A percentile compares a stretch with the other conserved stretches of the same genome.
These are phyloP conservation scores for Meriones psammophilus DNA, from an alignment of 2,797 vertebrate species.

Conservation along the genomic window DNA sequence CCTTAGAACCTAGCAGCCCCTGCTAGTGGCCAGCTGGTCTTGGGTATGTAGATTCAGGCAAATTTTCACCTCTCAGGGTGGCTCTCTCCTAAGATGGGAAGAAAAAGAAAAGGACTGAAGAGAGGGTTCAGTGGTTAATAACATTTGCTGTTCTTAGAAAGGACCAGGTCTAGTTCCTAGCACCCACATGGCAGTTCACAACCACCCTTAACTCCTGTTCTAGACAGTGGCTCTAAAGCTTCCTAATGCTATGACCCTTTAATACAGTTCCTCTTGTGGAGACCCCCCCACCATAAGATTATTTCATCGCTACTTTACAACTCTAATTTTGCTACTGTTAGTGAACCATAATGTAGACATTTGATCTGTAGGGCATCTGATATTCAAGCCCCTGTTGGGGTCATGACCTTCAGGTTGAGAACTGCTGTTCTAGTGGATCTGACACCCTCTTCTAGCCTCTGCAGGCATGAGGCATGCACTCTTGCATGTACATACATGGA, in stretches of 20 bases:
- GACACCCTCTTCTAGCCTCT: not conserved
- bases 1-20: not conserved
- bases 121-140: not conserved
- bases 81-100: not conserved
- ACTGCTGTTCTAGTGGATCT: not conserved
- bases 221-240: not conserved
- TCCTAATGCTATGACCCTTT: not conserved
- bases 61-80: not conserved
- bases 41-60: not conserved
- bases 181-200: not conserved
- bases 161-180: not conserved
- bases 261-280: not conserved
- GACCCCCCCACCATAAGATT: not conserved
- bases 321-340: not conserved
- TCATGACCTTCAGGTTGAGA: not conserved
- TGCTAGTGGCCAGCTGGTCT: not conserved
- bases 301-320: not conserved
- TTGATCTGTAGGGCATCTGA: too few species aligned
- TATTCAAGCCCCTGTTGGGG: too few species aligned
- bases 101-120: not conserved
- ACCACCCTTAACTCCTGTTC: not conserved
- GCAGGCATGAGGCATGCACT: not conserved
- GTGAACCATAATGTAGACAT: not conserved
- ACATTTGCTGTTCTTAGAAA: too few species aligned
- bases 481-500: not conserved